A percentile compares a stretch with the other conserved stretches of the same genome.
These are phyloP conservation scores for Stenopsyche tienmushanensis DNA, from an alignment of 1,140 invertebrate genomes.

Conservation along the genomic window DNA sequence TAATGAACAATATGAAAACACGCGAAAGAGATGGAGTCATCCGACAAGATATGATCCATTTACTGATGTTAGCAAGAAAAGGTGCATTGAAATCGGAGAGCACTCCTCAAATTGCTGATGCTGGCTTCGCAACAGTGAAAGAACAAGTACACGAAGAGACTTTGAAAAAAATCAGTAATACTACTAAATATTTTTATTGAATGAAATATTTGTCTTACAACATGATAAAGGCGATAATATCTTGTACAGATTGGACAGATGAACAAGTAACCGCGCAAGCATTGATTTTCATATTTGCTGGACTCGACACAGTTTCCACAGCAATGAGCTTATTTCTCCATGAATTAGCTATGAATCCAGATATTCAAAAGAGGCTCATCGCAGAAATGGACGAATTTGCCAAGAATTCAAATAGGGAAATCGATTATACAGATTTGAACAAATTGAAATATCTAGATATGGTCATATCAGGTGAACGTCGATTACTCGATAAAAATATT, in stretches of 20 bases:
- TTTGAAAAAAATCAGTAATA: too few species aligned
- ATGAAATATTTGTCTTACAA: too few species aligned
- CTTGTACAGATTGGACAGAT: slow-evolving; percentile 50
- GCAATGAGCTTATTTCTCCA: slow-evolving; percentile 48
- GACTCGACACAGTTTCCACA: slow-evolving; percentile 55
- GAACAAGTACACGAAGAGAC: slow-evolving; percentile 31
- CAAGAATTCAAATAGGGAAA: slow-evolving; percentile 40
- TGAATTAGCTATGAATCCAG: slow-evolving; percentile 51
- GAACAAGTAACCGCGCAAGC: slow-evolving; percentile 51
- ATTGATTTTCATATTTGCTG: too few species aligned
- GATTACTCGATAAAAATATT: too few species aligned
- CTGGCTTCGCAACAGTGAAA: slow-evolving; percentile 52
- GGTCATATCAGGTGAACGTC: slow-evolving; percentile 47
- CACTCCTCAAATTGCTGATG: slow-evolving; percentile 45
- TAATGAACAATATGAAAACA: slow-evolving; percentile 54
- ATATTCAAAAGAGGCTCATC: slow-evolving; percentile 53
- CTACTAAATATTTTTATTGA: neutral
- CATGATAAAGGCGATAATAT: too few species aligned
- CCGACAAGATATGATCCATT: slow-evolving; percentile 57
- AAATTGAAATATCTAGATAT: slow-evolving; percentile 50
- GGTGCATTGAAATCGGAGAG: slow-evolving; percentile 33
- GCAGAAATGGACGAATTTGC: slow-evolving; percentile 50
- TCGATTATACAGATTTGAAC: slow-evolving; percentile 44
- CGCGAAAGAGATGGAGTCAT: slow-evolving; percentile 52
- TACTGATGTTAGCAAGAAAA: slow-evolving; percentile 53